Percentiles rank a stretch among this genome's conserved stretches.
Conservation (phyloP, 1,140 invertebrate genomes). For the Sitophilus oryzae region DNA sequence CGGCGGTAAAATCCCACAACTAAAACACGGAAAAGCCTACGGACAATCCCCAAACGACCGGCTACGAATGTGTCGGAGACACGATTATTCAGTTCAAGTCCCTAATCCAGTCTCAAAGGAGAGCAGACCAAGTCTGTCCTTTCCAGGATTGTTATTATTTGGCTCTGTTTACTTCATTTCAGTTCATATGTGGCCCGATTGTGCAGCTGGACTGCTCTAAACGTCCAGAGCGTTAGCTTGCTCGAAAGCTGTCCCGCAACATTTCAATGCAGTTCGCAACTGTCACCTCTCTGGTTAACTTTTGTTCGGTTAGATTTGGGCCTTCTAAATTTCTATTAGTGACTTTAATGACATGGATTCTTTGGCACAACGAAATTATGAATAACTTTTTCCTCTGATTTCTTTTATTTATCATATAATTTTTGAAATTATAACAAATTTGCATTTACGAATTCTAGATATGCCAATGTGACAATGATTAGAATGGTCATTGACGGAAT, state of each 20-base stretch:
- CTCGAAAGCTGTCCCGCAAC: slow-evolving; percentile 7
- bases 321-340: neutral
- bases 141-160: slow-evolving; percentile 25
- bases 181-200: slow-evolving; percentile 19
- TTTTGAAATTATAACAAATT: no score
- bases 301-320: slow-evolving; percentile 7
- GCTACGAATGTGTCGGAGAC: slow-evolving; percentile 19
- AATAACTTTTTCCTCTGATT: slow-evolving; percentile 1
- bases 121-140: slow-evolving; percentile 20
- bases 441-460: no score
- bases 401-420: neutral
- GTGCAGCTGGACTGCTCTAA: slow-evolving; percentile 13
- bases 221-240: slow-evolving; percentile 18
- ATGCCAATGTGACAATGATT: no score
- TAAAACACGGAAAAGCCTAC: slow-evolving; percentile 17
- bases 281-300: slow-evolving; percentile 13
- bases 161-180: slow-evolving; percentile 11
- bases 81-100: slow-evolving; percentile 25
- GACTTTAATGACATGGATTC: neutral
- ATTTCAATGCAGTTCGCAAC: slow-evolving; percentile 11
- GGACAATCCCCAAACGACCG: slow-evolving; percentile 14
- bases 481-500: no score
- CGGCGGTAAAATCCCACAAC: neutral
- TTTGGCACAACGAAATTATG: neutral
- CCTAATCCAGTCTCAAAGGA: slow-evolving; percentile 21